Evolutionary conservation across 2,113 vertebrate species (phyloP).

Genomic region (Peromyscus maniculatus): DNA sequence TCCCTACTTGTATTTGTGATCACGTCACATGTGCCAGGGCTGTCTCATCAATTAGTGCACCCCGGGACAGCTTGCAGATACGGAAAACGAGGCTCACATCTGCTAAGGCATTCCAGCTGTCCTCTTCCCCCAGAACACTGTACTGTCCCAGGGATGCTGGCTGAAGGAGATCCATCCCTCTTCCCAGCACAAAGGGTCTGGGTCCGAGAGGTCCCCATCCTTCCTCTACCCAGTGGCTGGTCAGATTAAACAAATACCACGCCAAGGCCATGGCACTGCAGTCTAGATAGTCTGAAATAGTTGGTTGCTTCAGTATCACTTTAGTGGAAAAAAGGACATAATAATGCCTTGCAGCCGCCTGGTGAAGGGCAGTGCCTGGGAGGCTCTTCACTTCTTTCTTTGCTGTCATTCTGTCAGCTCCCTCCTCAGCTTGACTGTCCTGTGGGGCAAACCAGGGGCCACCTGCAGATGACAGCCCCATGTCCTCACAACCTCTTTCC

Average conservation of each 20-base stretch:
- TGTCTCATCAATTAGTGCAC: fast-evolving
- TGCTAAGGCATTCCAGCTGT: background rate
- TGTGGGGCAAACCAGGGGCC: background rate
- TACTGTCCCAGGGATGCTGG: background rate
- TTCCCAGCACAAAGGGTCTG: background rate
- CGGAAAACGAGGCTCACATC: background rate
- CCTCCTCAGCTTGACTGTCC: background rate
- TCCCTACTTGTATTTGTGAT: background rate
- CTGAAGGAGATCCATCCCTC: background rate
- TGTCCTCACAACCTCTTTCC: background rate
- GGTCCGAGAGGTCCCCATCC: background rate
- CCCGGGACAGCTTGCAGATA: background rate
- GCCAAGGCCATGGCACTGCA: background rate
- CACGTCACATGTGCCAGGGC: no score
- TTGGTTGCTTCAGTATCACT: background rate
- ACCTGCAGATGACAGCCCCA: background rate
- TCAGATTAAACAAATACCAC: background rate
- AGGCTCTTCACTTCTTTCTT: background rate
- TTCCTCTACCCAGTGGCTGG: background rate
- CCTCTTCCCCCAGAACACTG: background rate
- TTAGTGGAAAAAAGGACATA: background rate
- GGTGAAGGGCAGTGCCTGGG: background rate
- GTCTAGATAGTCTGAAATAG: background rate
- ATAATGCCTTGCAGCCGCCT: background rate
- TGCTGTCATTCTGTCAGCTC: background rate